These are phyloP conservation scores for Maniola jurtina DNA, from an alignment of 1,140 invertebrate species.

Conservation along the genomic window DNA sequence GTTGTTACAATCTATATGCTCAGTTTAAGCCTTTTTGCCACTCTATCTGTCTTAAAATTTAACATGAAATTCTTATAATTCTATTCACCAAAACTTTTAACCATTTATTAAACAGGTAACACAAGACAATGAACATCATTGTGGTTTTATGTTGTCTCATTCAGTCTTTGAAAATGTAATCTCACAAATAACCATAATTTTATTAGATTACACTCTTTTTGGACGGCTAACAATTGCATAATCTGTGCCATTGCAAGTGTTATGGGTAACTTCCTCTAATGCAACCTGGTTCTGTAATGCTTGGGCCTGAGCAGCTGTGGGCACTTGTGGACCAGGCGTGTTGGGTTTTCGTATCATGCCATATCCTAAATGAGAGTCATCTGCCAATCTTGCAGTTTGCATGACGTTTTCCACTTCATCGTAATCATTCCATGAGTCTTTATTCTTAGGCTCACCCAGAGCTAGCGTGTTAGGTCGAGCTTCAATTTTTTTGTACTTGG, in stretches of 20 bases:
- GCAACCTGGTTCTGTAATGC: conserved; percentile 66
- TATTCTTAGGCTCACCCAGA: conserved; percentile 61
- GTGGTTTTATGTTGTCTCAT: conserved; percentile 14
- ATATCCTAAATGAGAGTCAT: conserved; percentile 89
- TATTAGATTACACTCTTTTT: conserved; percentile 83
- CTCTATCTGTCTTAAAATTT: too few species aligned
- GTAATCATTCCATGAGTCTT: conserved; percentile 83
- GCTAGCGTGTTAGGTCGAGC: conserved; percentile 69
- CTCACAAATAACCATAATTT: conserved; percentile 18
- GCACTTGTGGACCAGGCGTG: conserved; percentile 68
- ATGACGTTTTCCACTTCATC: conserved; percentile 83
- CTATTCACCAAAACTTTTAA: too few species aligned
- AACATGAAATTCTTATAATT: too few species aligned
- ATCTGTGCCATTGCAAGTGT: conserved; percentile 86
- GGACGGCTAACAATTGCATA: conserved; percentile 90
- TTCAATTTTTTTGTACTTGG: conserved; percentile 85
- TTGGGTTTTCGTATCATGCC: conserved; percentile 86
- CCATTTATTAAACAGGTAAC: too few species aligned
- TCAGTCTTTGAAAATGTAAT: conserved; percentile 62
- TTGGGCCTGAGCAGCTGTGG: conserved; percentile 67
- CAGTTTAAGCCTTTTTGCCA: too few species aligned
- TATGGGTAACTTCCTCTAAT: conserved; percentile 80
- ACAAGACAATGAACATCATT: conserved; percentile 5
- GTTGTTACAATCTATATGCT: too few species aligned
- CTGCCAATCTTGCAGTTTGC: conserved; percentile 83